Base-by-base conservation (phyloP, 2,888 invertebrate species). In the Phyto melanocephala region DNA sequence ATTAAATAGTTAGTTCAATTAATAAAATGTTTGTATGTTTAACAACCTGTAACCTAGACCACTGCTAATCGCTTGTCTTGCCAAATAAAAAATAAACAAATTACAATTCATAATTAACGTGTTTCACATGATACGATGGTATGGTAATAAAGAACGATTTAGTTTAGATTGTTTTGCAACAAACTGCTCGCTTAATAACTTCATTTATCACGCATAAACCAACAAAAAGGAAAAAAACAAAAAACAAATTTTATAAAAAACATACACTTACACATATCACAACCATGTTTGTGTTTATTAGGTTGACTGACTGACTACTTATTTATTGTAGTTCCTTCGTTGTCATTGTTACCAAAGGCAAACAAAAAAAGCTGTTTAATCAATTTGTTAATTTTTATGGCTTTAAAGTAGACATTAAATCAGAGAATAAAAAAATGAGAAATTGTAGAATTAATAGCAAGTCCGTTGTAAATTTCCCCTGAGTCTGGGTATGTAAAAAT, bases 301-400 rank as follows among this genome's bases (percentile, higher is more conserved):
- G 28, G 13, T 15, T 33, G 52, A 56, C 47, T 45, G 28, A 28
- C 28, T 28, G 28, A 22, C 13, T 42, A 10, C 37, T 2, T 37
- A 37, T 6, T 10, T 11, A 11, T 37, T 37, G 11, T 58, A 5
- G 33, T 22, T 67, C 13, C 37, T 42, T 65, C 47, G 82, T 82
- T 79, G 82, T 68, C 79, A 82, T 82, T 82, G 82, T 79, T 82
- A 82, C 82, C 71, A 63, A 45, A 52, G 70, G 45, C 24, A 56
- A 8, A 63, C 22, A 65, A 72, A 75, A 77, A 28, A 75, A 71
- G 74, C 62, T 81, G 79, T 82, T 82, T 76, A 82, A 82, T 82
- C 82, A 82, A 82, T 82, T 82, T 82, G 79, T 79, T 82, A 82
- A 82, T 82, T 79, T 81, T 68, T 82, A 79, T 76, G 79, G 75